Conservation (phyloP, 2,113 vertebrate genomes). For the Smithornis capensis region DNA sequence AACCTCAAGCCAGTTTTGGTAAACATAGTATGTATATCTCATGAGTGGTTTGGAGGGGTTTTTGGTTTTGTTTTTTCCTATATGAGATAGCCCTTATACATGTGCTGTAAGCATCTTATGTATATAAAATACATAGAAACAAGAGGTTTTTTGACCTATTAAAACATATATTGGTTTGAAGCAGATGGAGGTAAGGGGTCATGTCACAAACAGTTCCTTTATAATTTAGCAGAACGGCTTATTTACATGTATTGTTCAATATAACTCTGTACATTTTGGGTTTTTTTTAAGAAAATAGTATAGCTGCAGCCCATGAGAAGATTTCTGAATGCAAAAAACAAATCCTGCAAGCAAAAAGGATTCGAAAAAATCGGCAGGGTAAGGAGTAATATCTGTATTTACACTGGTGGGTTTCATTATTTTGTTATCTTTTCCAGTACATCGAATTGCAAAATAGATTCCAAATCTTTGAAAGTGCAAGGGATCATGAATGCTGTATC, state of each 20-base stretch:
- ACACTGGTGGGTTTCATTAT: background rate
- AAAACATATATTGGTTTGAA: background rate
- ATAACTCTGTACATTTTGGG: background rate
- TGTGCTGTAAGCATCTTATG: background rate
- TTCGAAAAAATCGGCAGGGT: conserved; percentile 98
- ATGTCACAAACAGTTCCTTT: background rate
- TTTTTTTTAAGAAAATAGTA: conserved; percentile 84
- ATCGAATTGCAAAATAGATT: background rate
- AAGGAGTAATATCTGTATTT: background rate
- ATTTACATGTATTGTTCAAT: background rate
- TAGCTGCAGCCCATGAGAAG: conserved; percentile 94
- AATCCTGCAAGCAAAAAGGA: conserved; percentile 95
- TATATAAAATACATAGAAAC: background rate
- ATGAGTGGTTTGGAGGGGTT: background rate
- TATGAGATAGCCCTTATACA: background rate
- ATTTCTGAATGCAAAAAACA: conserved; percentile 98
- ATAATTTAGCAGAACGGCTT: background rate
- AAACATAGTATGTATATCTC: background rate
- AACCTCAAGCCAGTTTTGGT: background rate
- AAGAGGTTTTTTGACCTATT: background rate
- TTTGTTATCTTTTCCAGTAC: background rate
- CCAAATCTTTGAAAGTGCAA: background rate
- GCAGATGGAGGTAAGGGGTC: background rate
- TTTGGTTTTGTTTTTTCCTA: background rate
- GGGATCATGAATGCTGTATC: background rate